Percentiles rank a stretch among this genome's conserved stretches.
phyloP scores from a whole-genome alignment of 2,888 invertebrate species.

The Aricia artaxerxes region DNA sequence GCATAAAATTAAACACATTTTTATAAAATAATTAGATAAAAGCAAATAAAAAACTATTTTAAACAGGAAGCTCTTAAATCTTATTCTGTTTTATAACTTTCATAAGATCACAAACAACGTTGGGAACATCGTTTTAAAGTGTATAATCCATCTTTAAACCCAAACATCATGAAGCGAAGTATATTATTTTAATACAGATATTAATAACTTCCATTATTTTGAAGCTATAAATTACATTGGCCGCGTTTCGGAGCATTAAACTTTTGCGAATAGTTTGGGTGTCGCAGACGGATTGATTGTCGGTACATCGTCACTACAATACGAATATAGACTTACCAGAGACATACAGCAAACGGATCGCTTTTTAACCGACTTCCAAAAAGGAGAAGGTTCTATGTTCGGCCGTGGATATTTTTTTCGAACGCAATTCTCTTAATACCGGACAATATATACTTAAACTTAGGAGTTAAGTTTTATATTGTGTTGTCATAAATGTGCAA shows the following conservation, averaged over 20 bases:
- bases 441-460: too few relatives aligned
- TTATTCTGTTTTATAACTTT: background rate
- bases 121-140: background rate
- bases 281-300: conserved; percentile 7
- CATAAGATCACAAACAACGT: background rate
- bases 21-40: background rate
- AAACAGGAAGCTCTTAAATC: background rate
- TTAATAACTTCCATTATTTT: conserved; percentile 1
- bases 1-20: background rate
- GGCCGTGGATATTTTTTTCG: too few relatives aligned
- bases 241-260: background rate
- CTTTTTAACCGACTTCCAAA: background rate
- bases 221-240: conserved; percentile 1
- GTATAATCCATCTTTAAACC: background rate
- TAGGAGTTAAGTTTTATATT: too few relatives aligned
- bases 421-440: too few relatives aligned
- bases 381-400: too few relatives aligned
- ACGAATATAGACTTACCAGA: background rate
- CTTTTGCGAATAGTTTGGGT: background rate
- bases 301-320: background rate
- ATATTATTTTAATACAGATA: background rate
- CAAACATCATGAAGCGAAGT: background rate
- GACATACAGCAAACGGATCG: background rate
- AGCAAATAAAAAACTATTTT: background rate
- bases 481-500: too few relatives aligned